Conservation (phyloP, 2,113 vertebrate species). For the Trogon surrucura region DNA sequence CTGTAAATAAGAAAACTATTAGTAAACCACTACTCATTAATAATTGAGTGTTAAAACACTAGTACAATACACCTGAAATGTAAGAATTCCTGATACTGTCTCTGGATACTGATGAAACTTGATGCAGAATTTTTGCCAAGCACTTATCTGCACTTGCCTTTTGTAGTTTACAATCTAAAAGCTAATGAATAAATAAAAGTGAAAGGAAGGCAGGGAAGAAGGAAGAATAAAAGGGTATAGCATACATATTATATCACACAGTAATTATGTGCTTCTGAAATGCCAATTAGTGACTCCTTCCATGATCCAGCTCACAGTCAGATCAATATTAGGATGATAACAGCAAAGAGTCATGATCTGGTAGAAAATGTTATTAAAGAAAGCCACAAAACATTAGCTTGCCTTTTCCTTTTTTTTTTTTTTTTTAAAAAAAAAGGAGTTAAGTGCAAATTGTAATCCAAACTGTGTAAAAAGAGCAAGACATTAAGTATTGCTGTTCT, state of each 20-base stretch:
- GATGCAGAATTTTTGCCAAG: background rate
- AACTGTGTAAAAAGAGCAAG: background rate
- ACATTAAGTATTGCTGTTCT: background rate
- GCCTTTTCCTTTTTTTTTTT: background rate
- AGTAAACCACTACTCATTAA: background rate
- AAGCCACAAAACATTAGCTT: slow-evolving; percentile 23
- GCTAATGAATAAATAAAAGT: slow-evolving; percentile 70
- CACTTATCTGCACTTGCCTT: background rate
- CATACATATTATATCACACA: slow-evolving; percentile 50
- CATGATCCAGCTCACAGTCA: slow-evolving; percentile 11
- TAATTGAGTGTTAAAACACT: background rate
- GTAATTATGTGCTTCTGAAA: slow-evolving; percentile 54
- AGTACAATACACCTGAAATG: background rate
- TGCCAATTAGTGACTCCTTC: slow-evolving; percentile 42
- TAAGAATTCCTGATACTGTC: background rate
- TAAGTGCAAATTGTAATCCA: background rate
- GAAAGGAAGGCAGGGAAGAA: slow-evolving; percentile 25
- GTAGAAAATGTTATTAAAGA: background rate
- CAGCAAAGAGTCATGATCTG: background rate
- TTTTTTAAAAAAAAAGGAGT: background rate
- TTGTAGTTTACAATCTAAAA: slow-evolving; percentile 48
- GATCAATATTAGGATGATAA: slow-evolving; percentile 45
- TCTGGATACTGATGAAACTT: background rate
- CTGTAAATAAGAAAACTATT: background rate
- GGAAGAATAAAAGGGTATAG: slow-evolving; percentile 34